Percentiles rank a stretch among this genome's conserved stretches.
These are phyloP conservation scores for Synchiropus splendidus DNA, from an alignment of 2,113 vertebrate genomes.

Conservation along the genomic window DNA sequence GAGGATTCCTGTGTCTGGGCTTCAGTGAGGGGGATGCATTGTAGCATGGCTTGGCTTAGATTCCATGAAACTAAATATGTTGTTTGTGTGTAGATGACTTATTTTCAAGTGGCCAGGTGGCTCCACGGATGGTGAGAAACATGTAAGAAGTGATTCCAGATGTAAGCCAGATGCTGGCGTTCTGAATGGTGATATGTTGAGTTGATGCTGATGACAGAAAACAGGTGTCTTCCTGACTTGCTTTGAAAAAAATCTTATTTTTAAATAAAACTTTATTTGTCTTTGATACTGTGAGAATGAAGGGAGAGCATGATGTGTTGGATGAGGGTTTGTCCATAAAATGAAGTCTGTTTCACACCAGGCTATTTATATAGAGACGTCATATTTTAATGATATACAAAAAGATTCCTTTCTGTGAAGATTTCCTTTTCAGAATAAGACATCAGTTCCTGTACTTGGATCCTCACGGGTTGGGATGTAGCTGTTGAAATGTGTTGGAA, in stretches of 20 bases:
- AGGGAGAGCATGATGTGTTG: constrained; percentile 32
- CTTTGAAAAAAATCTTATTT: constrained; percentile 4
- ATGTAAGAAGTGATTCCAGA: no score
- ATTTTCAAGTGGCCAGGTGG: no score
- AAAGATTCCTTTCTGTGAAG: no score
- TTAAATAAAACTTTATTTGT: constrained; percentile 10
- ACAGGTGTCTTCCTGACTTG: constrained; percentile 38
- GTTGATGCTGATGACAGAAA: constrained; percentile 14
- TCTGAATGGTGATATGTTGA: constrained; percentile 2
- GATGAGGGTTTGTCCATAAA: constrained; percentile 21
- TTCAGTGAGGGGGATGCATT: no score
- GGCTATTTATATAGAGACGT: constrained; percentile 46
- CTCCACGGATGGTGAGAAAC: no score
- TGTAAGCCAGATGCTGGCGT: constrained; percentile 3
- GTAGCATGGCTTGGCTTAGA: no score
- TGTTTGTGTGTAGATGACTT: no score
- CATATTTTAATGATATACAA: constrained; percentile 42
- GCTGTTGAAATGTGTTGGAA: constrained; percentile 15
- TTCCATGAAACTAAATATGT: no score
- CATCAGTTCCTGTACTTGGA: no score
- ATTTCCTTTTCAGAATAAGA: no score
- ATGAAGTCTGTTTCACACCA: constrained; percentile 26
- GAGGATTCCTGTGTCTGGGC: no score
- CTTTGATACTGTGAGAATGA: constrained; percentile 42
- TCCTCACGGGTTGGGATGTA: constrained; percentile 23